Percentiles rank a stretch among this genome's conserved stretches.
These are phyloP conservation scores for Thunnus thynnus DNA, from an alignment of 2,113 vertebrate species.

Conservation along the genomic window DNA sequence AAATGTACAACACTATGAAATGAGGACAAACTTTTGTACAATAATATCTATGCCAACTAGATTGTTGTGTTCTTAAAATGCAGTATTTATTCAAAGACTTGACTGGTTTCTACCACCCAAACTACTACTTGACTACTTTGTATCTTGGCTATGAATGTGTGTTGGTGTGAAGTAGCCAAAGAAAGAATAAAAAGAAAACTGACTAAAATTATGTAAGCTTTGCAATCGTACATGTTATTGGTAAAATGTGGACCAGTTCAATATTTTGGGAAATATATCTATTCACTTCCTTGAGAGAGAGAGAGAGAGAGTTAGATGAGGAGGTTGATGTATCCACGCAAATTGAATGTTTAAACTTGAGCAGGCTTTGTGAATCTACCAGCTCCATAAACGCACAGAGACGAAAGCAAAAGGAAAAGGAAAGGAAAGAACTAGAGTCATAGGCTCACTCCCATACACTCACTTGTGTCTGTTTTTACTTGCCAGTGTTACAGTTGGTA, in stretches of 20 bases:
- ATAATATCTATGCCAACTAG: conserved; percentile 46
- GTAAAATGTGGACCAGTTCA: background rate
- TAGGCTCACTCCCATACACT: too few relatives aligned
- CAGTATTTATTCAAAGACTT: conserved; percentile 53
- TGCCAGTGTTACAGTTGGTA: too few relatives aligned
- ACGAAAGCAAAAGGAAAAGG: too few relatives aligned
- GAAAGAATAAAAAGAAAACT: conserved; percentile 55
- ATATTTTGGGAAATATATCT: background rate
- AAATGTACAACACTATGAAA: conserved; percentile 50
- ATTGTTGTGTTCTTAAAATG: conserved; percentile 45
- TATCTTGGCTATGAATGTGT: conserved; percentile 67
- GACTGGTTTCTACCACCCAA: conserved; percentile 37
- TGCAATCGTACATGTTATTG: conserved; percentile 20
- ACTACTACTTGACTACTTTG: conserved; percentile 59
- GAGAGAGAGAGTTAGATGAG: background rate
- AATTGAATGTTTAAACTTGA: too few relatives aligned
- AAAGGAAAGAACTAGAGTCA: too few relatives aligned
- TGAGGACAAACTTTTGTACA: conserved; percentile 51
- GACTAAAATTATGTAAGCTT: conserved; percentile 11
- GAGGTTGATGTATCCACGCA: background rate
- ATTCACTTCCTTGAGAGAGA: background rate
- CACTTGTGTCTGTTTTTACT: too few relatives aligned
- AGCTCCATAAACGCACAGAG: too few relatives aligned
- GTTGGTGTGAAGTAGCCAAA: conserved; percentile 55
- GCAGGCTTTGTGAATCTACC: too few relatives aligned